Conservation (phyloP, 2,797 vertebrate genomes). For the Salarias fasciatus region DNA sequence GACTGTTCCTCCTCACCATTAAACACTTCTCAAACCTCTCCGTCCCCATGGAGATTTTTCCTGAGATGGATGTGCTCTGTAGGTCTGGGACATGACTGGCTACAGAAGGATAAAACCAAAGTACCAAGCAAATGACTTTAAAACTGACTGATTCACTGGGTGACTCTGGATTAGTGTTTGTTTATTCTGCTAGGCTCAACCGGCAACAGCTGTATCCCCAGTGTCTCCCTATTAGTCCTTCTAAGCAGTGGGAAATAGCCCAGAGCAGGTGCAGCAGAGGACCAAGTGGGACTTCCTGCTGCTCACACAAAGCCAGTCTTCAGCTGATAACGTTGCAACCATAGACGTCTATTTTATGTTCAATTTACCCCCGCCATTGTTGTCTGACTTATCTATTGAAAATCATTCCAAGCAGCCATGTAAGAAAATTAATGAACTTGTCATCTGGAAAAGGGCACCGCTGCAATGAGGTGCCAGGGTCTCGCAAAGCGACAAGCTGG, state of each 20-base stretch:
- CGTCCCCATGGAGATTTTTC: slow-evolving; percentile 17
- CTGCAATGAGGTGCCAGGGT: slow-evolving; percentile 63
- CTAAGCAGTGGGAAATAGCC: slow-evolving; percentile 57
- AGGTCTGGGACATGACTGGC: too few species aligned
- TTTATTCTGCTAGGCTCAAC: slow-evolving; percentile 60
- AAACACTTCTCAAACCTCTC: slow-evolving; percentile 50
- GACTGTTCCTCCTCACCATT: slow-evolving; percentile 53
- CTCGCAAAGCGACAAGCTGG: slow-evolving; percentile 63
- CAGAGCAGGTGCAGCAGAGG: slow-evolving; percentile 66
- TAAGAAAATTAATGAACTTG: slow-evolving; percentile 77
- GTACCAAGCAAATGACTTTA: slow-evolving; percentile 17
- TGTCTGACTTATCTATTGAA: slow-evolving; percentile 71
- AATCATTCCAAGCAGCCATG: slow-evolving; percentile 62
- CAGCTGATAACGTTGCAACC: slow-evolving; percentile 50
- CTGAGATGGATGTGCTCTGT: slow-evolving; percentile 33
- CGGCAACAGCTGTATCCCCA: slow-evolving; percentile 65
- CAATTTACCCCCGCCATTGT: slow-evolving; percentile 62
- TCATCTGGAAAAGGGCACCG: slow-evolving; percentile 71
- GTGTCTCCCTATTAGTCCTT: slow-evolving; percentile 61
- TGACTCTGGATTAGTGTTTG: slow-evolving; percentile 45
- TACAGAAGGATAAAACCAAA: too few species aligned
- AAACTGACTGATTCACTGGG: slow-evolving; percentile 23
- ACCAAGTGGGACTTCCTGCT: slow-evolving; percentile 57
- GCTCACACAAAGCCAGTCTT: slow-evolving; percentile 64
- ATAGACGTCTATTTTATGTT: slow-evolving; percentile 59